Evolutionary conservation across 2,888 invertebrate genomes (phyloP), one percentile per base, ranked within the genome.

Genomic region (Anagyrus pseudococci): DNA sequence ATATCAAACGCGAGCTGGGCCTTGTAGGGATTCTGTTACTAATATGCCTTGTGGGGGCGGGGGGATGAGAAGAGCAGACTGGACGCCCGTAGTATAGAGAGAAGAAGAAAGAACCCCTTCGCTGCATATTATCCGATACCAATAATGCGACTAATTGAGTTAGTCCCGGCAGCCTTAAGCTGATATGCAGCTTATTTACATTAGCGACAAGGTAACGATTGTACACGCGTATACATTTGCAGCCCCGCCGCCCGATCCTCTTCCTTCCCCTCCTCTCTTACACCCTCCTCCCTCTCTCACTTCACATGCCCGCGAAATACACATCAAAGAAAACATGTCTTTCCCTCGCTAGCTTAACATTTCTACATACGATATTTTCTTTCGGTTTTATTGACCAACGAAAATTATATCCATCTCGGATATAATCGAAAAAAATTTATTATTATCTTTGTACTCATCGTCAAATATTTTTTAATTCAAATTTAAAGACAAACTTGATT

Each of bases 81-180:
- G 44, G 40, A 43, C 48, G 37, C 33, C 33, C 33, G 33, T n/a
- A 37, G 33, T 4, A 37, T 8, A 37, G 15, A 2, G 15, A 59
- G 29, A 46, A 57, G 40, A 52, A 37, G 43, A 67, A 69, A 72
- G 77, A 80, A 78, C 80, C 79, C 79, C 77, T 79, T 78, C 73
- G 74, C 71, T 77, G 79, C 79, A 79, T 80, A 80, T 80, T 81
- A 80, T 80, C 79, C 80, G 81, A 80, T 80, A 79, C 80, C 79
- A 80, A 81, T 80, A 80, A 81, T 81, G 79, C 80, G 75, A 74
- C 77, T 79, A 81, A 81, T 80, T 75, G 70, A 80, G 73, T 81
- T 81, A 80, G 33, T n/a, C n/a, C 71, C 37, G 22, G 46, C 48
- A 25, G 47, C 74, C 72, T 77, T 77, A 77, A 78, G 78, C 77